Evolutionary conservation across 2,113 vertebrate genomes (phyloP), one percentile per base, ranked within the genome.

Genomic region (Phoxinus phoxinus): DNA sequence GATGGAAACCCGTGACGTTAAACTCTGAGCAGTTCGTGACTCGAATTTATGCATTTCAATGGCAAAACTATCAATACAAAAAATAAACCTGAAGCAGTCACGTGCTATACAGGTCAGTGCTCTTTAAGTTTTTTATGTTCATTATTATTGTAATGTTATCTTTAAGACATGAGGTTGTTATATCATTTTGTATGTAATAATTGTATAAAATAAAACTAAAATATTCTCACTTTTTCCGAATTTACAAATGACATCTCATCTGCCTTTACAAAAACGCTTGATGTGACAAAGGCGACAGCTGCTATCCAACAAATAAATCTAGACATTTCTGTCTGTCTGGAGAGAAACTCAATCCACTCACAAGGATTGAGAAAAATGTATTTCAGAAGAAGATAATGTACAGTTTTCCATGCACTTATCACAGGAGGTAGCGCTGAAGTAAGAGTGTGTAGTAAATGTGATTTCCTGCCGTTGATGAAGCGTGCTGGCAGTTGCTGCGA

Each of bases 401-500:
- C 32, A 63, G 77, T 44, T 17, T 41, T 35, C 13, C 13, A 44
- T 25, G 4, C 58, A 63, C 37, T 44, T 61, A 44, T 44, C 77
- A 25, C 35, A 79, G 35, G 32, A 30, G 19, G n/a, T 48, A 51
- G 71, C 0, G 10, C 48, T 41, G 32, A 72, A 44, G 69, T 6
- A n/a, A 23, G 69, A 72, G 12, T 25, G 41, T 73, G 71, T 23
- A 46, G 41, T 46, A 44, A 46, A 73, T 73, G 71, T 73, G 71
- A 46, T 46, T 73, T 15, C 23, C 71, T 73, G 11, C 2, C 3
- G 9, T 23, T 58, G 75, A 53, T 76, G 74, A 76, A 76, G 48
- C 21, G 19, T n/a, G 32, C 48, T 78, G 75, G 17, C 75, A 37
- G 30, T 59, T 13, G 19, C 56, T 44, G 12, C 2, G 8, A 41